Conservation (phyloP, 64 coral and sea anemone genomes). For the Montipora sp. region DNA sequence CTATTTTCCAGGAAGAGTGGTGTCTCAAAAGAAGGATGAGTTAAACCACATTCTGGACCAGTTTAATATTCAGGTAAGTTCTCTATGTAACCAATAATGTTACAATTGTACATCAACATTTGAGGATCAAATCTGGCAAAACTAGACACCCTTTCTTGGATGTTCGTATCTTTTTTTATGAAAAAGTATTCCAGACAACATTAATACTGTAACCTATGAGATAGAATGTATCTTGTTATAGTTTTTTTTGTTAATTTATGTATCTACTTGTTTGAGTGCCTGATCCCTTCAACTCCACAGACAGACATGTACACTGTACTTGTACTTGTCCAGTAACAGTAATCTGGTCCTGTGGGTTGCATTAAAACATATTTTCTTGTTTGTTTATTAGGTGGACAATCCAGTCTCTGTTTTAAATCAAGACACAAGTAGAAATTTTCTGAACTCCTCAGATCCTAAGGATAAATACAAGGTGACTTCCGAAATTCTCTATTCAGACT, state of each 20-base stretch:
- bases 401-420: conserved; percentile 92
- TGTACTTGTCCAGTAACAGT: too few relatives aligned
- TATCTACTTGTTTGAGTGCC: too few relatives aligned
- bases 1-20: conserved; percentile 69
- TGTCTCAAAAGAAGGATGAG: conserved; percentile 93
- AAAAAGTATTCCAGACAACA: too few relatives aligned
- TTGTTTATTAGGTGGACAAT: conserved; percentile 78
- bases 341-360: too few relatives aligned
- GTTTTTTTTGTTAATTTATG: too few relatives aligned
- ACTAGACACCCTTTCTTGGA: not conserved
- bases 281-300: too few relatives aligned
- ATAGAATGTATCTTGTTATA: too few relatives aligned
- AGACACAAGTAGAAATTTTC: conserved; percentile 95
- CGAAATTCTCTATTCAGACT: not conserved
- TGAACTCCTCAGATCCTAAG: conserved; percentile 92
- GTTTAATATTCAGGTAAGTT: conserved; percentile 85
- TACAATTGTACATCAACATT: too few relatives aligned
- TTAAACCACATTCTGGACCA: conserved; percentile 93
- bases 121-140: not conserved
- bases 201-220: too few relatives aligned
- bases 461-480: conserved; percentile 89
- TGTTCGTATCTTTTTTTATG: too few relatives aligned
- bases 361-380: not conserved
- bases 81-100: not conserved
- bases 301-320: too few relatives aligned